A percentile compares a stretch with the other conserved stretches of the same genome.
phyloP scores from a whole-genome alignment of 2,888 invertebrate species.

The Brachycybe producta region DNA sequence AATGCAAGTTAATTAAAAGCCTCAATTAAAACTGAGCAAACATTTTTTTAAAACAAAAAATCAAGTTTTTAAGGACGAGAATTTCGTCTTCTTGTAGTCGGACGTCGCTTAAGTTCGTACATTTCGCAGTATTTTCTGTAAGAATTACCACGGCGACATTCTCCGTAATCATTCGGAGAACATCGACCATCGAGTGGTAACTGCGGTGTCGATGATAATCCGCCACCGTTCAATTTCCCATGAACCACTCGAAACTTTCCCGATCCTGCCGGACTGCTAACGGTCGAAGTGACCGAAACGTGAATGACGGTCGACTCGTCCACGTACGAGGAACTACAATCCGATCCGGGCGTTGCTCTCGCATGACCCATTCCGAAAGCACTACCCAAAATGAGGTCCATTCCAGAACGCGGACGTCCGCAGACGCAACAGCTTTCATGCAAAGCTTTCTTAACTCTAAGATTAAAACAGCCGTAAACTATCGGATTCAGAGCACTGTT shows the following conservation, averaged over 20 bases:
- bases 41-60: too few species aligned
- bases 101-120: conserved; percentile 5
- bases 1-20: too few species aligned
- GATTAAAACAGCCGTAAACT: conserved; percentile 36
- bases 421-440: conserved; percentile 22
- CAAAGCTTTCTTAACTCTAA: conserved; percentile 26
- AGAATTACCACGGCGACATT: not conserved
- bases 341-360: not conserved
- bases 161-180: not conserved
- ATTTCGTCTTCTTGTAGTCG: not conserved
- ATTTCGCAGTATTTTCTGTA: too few species aligned
- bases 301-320: conserved; percentile 6
- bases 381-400: not conserved
- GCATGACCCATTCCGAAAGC: not conserved
- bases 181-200: not conserved
- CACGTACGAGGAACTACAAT: conserved; percentile 8
- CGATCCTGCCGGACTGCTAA: not conserved
- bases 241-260: conserved; percentile 1
- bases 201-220: not conserved
- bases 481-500: conserved; percentile 36
- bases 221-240: too few species aligned
- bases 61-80: not conserved
- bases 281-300: not conserved
- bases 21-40: too few species aligned
- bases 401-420: not conserved